These are phyloP conservation scores for Rhingia rostrata DNA, from an alignment of 2,888 invertebrate genomes.

Conservation along the genomic window DNA sequence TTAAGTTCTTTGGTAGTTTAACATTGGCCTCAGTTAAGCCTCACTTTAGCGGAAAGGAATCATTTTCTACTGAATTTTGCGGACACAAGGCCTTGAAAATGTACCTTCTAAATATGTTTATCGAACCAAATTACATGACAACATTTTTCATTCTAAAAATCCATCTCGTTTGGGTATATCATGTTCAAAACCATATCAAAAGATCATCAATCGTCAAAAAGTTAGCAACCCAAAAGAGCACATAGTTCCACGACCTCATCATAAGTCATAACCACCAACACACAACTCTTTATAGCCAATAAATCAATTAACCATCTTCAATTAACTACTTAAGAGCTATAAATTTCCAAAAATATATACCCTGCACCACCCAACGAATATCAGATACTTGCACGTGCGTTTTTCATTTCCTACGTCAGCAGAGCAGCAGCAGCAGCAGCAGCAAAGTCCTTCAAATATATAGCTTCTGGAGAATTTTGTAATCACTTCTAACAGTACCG, in stretches of 20 bases:
- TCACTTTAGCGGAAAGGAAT: too few species aligned
- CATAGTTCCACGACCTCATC: background rate
- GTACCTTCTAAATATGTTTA: too few species aligned
- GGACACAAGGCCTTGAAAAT: too few species aligned
- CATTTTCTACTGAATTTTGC: too few species aligned
- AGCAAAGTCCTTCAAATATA: background rate
- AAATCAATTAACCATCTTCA: conserved; percentile 49
- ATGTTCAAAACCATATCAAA: background rate
- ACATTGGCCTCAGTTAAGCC: too few species aligned
- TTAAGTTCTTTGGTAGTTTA: too few species aligned
- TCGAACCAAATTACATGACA: too few species aligned
- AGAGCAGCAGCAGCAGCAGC: background rate
- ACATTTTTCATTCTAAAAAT: too few species aligned
- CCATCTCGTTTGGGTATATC: background rate
- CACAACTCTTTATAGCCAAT: conserved; percentile 6
- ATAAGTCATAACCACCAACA: background rate
- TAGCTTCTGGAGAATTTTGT: conserved; percentile 16
- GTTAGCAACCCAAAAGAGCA: background rate
- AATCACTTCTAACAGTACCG: conserved; percentile 33
- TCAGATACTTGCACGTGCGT: conserved; percentile 15
- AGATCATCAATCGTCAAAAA: background rate
- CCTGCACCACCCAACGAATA: conserved; percentile 17
- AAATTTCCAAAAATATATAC: conserved; percentile 28
- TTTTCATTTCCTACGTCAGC: conserved; percentile 21
- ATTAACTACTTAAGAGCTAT: conserved; percentile 40